A percentile compares a stretch with the other conserved stretches of the same genome.
Evolutionary conservation across 2,113 vertebrate genomes (phyloP).

Genomic region (Dinomys branickii): DNA sequence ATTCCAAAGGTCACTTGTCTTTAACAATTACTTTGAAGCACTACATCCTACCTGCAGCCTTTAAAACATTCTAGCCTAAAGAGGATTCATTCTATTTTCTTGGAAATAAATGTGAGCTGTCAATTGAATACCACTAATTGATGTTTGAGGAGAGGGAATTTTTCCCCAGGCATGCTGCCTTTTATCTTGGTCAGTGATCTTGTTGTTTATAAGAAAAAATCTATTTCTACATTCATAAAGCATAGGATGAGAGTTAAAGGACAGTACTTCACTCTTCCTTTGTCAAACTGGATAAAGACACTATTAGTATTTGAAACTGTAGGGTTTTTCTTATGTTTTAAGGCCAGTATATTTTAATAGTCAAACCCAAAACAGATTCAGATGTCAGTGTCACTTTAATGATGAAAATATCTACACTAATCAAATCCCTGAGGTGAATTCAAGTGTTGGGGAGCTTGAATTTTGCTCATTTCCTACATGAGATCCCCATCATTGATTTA

Average conservation of each 20-base stretch:
- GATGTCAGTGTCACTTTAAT: slow-evolving; percentile 50
- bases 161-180: slow-evolving; percentile 51
- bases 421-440: slow-evolving; percentile 43
- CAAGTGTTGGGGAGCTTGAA: neutral
- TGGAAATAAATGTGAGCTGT: slow-evolving; percentile 77
- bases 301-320: slow-evolving; percentile 18
- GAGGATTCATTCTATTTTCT: slow-evolving; percentile 69
- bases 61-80: slow-evolving; percentile 71
- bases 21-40: slow-evolving; percentile 70
- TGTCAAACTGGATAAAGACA: slow-evolving; percentile 65
- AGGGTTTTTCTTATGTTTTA: slow-evolving; percentile 54
- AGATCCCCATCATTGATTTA: neutral
- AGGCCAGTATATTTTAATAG: slow-evolving; percentile 45
- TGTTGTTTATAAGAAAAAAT: slow-evolving; percentile 55
- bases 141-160: slow-evolving; percentile 55
- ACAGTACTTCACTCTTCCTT: slow-evolving; percentile 59
- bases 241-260: slow-evolving; percentile 50
- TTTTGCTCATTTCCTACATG: slow-evolving; percentile 4
- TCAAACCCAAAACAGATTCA: slow-evolving; percentile 52
- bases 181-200: slow-evolving; percentile 66
- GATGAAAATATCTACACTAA: slow-evolving; percentile 47
- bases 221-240: slow-evolving; percentile 57
- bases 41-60: slow-evolving; percentile 70
- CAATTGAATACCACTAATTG: slow-evolving; percentile 74
- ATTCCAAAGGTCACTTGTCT: slow-evolving; percentile 78